Percentiles rank a stretch among this genome's conserved stretches.
Evolutionary conservation across 2,113 vertebrate species (phyloP).

Genomic region (Seriola dumerili): DNA sequence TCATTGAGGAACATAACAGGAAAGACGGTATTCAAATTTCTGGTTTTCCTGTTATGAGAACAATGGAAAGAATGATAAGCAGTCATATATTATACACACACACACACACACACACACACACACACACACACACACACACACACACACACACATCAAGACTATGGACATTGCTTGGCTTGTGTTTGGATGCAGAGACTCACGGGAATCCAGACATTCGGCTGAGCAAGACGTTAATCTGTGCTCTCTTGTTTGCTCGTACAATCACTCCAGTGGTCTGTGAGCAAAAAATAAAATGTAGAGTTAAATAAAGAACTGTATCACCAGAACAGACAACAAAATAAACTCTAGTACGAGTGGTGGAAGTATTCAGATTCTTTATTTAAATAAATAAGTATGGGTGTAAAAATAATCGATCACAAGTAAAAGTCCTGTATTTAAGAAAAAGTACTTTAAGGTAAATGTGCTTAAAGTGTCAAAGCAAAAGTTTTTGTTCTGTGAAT

Average conservation of each 20-base stretch:
- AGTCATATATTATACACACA: background rate
- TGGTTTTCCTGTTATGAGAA: constrained; percentile 74
- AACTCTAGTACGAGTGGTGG: background rate
- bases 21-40: constrained; percentile 75
- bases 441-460: background rate
- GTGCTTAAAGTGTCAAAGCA: background rate
- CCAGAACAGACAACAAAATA: background rate
- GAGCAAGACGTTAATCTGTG: constrained; percentile 83
- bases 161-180: background rate
- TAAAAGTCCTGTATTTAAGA: background rate
- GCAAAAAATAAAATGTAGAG: background rate
- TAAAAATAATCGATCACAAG: background rate
- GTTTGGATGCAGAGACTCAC: constrained; percentile 72
- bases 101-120: background rate
- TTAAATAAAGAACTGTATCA: background rate
- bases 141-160: background rate
- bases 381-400: too few relatives aligned
- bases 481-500: too few relatives aligned
- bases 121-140: background rate
- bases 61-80: background rate
- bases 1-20: constrained; percentile 86
- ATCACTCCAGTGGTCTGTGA: constrained; percentile 83
- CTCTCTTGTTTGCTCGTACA: constrained; percentile 84
- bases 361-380: background rate
- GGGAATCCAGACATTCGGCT: constrained; percentile 65